phyloP scores from a whole-genome alignment of 1,140 invertebrate genomes.

The Lasioglossum baleicum region DNA sequence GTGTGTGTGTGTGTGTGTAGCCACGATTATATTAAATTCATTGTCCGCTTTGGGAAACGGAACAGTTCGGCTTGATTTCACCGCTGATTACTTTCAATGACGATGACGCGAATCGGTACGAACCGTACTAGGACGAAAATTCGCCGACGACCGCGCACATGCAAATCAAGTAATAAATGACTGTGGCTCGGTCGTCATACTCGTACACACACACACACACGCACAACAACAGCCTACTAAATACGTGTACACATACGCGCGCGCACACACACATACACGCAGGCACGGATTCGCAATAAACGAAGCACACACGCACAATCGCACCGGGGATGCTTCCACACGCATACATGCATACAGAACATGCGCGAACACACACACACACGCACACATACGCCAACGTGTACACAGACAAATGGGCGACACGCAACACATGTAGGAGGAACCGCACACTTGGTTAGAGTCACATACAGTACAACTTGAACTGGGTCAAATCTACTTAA shows the following conservation, averaged over 20 bases:
- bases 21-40: no score
- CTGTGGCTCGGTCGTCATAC: constrained; percentile 48
- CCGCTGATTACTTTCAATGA: constrained; percentile 35
- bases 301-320: no score
- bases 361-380: no score
- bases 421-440: constrained; percentile 54
- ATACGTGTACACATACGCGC: no score
- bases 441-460: constrained; percentile 46
- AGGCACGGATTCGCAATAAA: no score
- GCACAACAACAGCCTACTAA: no score
- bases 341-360: no score
- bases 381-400: no score
- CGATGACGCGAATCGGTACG: constrained; percentile 39
- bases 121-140: constrained; percentile 33
- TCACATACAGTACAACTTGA: constrained; percentile 54
- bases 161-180: constrained; percentile 51
- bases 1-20: no score
- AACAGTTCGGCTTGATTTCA: background rate
- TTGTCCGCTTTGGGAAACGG: no score
- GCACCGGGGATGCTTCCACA: no score
- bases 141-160: constrained; percentile 22
- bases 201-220: constrained; percentile 14
- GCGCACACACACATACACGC: no score
- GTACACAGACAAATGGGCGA: constrained; percentile 3
- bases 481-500: constrained; percentile 57